Base-by-base conservation (phyloP, 2,797 vertebrate genomes). In the Crocodylus rhombifer region DNA sequence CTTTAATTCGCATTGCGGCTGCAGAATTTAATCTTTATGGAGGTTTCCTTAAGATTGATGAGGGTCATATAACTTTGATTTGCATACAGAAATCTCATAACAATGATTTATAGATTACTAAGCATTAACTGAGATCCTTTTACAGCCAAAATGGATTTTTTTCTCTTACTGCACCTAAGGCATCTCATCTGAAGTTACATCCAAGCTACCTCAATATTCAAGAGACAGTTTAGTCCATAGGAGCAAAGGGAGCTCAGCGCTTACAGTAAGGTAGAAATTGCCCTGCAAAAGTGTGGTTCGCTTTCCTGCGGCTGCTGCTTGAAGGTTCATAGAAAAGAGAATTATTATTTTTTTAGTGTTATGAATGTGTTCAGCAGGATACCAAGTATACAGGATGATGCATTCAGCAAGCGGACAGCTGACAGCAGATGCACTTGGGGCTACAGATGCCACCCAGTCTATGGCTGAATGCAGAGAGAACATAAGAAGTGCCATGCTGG, bases 11-110 rank as follows among this genome's bases (percentile, higher is more conserved):
- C 67, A 89, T 77, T 87, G 75, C 6, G 10, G 76, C 85, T 96
- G 82, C 79, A 96, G 96, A 91, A 96, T 91, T 90, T 93, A 93
- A 88, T 96, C 93, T 96, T 97, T 90, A 92, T 92, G 76, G 69
- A 91, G 36, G 63, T 61, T 91, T 96, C 96, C 94, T 85, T 91
- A 90, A 80, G 36, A 97, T 96, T 97, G 94, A 97, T 97, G 96
- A 91, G 73, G 80, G 77, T 95, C 94, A 93, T 95, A 97, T 95
- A 97, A 93, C 95, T 97, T 95, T 97, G 89, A 96, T 97, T 97
- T 98, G 91, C 97, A 93, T 97, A 78, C 95, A 93, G 64, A 95
- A 95, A 94, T 96, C 83, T 95, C 82, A 30, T 92, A 96, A 82
- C 73, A 95, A 78, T 96, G 92, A 97, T 97, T 97, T 97, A 97